A percentile compares a stretch with the other conserved stretches of the same genome.
Evolutionary conservation across 2,888 invertebrate genomes (phyloP).

Genomic region (Protonemura montana): DNA sequence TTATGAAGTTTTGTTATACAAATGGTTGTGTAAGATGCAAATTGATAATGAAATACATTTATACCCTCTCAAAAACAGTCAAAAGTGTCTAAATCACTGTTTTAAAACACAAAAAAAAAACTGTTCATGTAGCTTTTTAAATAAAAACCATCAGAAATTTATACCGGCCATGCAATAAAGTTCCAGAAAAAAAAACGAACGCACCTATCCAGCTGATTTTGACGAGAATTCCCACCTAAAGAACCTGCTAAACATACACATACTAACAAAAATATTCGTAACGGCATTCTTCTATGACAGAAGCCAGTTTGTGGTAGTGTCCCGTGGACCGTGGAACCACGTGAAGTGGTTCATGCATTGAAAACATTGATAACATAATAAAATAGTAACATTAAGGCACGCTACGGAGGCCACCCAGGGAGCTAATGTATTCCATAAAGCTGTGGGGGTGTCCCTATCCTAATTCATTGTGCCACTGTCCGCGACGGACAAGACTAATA

Average conservation of each 20-base stretch:
- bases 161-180: too few relatives aligned
- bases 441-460: not conserved
- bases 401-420: not conserved
- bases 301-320: not conserved
- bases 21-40: too few relatives aligned
- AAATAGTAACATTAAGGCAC: not conserved
- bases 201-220: too few relatives aligned
- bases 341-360: not conserved
- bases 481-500: not conserved
- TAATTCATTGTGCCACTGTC: not conserved
- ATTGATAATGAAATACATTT: too few relatives aligned
- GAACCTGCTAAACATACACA: not conserved
- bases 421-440: not conserved
- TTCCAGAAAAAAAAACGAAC: too few relatives aligned
- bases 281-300: not conserved
- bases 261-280: not conserved
- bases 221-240: too few relatives aligned
- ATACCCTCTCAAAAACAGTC: too few relatives aligned
- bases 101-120: too few relatives aligned
- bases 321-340: not conserved
- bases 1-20: too few relatives aligned
- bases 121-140: too few relatives aligned
- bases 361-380: not conserved
- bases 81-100: too few relatives aligned
- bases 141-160: too few relatives aligned